Percentiles rank a stretch among this genome's conserved stretches.
Conservation (phyloP, 2,113 vertebrate genomes). For the Polyodon spathula region DNA sequence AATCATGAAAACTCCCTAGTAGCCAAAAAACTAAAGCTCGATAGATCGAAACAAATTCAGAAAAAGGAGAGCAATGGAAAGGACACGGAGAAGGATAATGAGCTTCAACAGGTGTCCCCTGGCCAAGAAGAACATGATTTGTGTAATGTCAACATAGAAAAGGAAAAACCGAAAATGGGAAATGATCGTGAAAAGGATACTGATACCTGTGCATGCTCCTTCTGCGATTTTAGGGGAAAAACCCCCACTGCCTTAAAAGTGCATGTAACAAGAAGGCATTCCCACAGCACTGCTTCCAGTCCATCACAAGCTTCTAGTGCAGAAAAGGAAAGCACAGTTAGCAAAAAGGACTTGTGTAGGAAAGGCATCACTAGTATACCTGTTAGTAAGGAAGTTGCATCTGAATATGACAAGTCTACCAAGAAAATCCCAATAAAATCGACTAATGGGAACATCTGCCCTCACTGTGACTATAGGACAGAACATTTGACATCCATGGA, state of each 20-base stretch:
- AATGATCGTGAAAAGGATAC: not conserved
- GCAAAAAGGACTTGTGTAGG: no score
- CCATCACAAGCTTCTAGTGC: not conserved
- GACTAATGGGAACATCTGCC: slow-evolving; percentile 19
- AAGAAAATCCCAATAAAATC: slow-evolving; percentile 10
- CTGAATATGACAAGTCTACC: not conserved
- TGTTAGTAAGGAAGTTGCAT: no score
- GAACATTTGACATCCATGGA: slow-evolving; percentile 22
- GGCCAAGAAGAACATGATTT: not conserved
- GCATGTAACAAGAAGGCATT: slow-evolving; percentile 46
- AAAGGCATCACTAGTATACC: no score
- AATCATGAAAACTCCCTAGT: slow-evolving; percentile 29
- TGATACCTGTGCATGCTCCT: slow-evolving; percentile 30
- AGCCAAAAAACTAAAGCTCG: slow-evolving; percentile 43
- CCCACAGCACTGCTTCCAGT: slow-evolving; percentile 12
- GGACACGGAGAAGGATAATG: not conserved
- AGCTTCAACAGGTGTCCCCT: not conserved
- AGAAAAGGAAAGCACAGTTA: not conserved
- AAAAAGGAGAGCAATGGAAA: slow-evolving; percentile 1
- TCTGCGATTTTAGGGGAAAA: slow-evolving; percentile 46
- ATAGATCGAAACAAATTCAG: slow-evolving; percentile 18
- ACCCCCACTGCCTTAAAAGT: slow-evolving; percentile 58
- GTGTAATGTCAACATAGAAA: not conserved
- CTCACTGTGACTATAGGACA: slow-evolving; percentile 20
- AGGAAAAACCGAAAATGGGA: slow-evolving; percentile 9